These are phyloP conservation scores for Chrysopilus asiliformis DNA, from an alignment of 2,888 invertebrate genomes.

Conservation along the genomic window DNA sequence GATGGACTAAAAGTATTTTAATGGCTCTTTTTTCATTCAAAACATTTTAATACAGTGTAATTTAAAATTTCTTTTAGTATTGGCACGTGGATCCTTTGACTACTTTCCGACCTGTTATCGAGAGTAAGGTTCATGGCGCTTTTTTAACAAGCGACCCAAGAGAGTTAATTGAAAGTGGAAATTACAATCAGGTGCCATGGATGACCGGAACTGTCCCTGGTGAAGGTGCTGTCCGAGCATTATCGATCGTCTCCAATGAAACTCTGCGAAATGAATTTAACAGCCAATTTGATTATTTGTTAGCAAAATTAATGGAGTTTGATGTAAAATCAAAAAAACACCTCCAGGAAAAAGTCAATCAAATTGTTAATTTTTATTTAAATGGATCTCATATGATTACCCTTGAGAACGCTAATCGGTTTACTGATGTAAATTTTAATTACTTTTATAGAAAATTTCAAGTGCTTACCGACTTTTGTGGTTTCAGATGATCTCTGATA, in stretches of 20 bases:
- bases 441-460: neutral
- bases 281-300: conserved; percentile 23
- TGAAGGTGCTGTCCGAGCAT: conserved; percentile 40
- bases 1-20: conserved; percentile 36
- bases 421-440: conserved; percentile 25
- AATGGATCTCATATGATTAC: conserved; percentile 22
- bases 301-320: conserved; percentile 27
- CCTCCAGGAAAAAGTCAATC: conserved; percentile 15
- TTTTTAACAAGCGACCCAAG: conserved; percentile 37
- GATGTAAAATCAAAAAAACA: conserved; percentile 15
- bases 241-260: conserved; percentile 26
- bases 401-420: conserved; percentile 21
- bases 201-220: conserved; percentile 37
- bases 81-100: conserved; percentile 40
- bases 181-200: conserved; percentile 37
- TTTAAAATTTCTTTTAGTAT: conserved; percentile 21
- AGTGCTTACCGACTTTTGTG: conserved; percentile 1
- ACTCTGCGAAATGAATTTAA: conserved; percentile 25
- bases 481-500: conserved; percentile 37
- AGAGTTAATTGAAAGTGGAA: conserved; percentile 30
- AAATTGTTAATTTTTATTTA: conserved; percentile 24
- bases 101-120: conserved; percentile 37
- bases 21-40: neutral
- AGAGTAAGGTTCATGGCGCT: conserved; percentile 29
- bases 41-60: too few relatives aligned